These are phyloP conservation scores for Drosophila vallismaia DNA, from an alignment of 2,888 invertebrate species.

Conservation along the genomic window DNA sequence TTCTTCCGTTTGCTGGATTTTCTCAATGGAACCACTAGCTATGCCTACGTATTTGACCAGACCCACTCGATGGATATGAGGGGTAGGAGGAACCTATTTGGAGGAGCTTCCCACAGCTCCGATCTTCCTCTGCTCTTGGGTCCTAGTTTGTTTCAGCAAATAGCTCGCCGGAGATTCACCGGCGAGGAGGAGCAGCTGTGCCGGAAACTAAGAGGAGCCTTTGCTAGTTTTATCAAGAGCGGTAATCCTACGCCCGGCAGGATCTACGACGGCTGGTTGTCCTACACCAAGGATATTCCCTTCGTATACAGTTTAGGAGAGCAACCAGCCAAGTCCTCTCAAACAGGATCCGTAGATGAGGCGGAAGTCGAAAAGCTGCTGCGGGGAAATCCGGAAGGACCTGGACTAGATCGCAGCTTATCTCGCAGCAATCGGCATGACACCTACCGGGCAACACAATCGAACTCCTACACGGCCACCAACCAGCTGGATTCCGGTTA, in stretches of 20 bases:
- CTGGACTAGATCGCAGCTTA: constrained; percentile 49
- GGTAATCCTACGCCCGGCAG: constrained; percentile 86
- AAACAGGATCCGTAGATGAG: constrained; percentile 64
- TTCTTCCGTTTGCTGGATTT: constrained; percentile 79
- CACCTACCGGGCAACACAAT: constrained; percentile 38
- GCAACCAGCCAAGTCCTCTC: constrained; percentile 22
- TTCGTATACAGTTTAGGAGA: constrained; percentile 82
- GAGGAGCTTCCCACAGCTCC: constrained; percentile 88
- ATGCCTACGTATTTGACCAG: constrained; percentile 82
- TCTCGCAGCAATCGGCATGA: constrained; percentile 77
- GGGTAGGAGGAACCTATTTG: constrained; percentile 82
- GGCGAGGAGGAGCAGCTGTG: constrained; percentile 86
- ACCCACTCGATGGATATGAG: constrained; percentile 83
- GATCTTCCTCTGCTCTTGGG: constrained; percentile 88
- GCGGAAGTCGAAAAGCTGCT: constrained; percentile 79
- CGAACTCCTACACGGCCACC: constrained; percentile 56
- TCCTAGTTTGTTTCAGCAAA: constrained; percentile 87
- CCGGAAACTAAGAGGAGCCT: constrained; percentile 84
- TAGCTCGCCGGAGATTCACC: constrained; percentile 87
- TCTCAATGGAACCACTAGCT: constrained; percentile 60
- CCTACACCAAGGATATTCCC: constrained; percentile 84
- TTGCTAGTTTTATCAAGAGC: constrained; percentile 85
- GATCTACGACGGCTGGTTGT: constrained; percentile 86
- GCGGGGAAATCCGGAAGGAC: constrained; percentile 37
- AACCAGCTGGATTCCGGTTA: constrained; percentile 78